These are phyloP conservation scores for Notarius quadriscutis DNA, from an alignment of 2,113 vertebrate species.

Conservation along the genomic window DNA sequence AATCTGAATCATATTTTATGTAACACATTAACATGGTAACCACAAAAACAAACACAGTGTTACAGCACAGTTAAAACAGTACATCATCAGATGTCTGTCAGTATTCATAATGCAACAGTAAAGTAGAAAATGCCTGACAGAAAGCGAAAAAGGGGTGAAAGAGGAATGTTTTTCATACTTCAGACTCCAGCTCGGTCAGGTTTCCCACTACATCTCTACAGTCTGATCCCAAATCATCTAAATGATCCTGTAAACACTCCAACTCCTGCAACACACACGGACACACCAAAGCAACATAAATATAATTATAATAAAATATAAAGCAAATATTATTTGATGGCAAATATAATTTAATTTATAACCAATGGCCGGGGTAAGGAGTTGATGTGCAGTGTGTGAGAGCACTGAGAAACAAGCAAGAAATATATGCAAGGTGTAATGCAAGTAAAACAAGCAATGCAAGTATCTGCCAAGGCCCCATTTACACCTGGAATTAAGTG, in stretches of 20 bases:
- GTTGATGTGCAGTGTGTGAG: background rate
- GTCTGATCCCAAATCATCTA: slow-evolving; percentile 85
- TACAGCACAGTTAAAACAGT: background rate
- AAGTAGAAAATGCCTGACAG: background rate
- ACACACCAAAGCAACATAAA: background rate
- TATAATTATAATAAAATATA: too few species aligned
- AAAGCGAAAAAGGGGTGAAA: background rate
- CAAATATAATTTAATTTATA: background rate
- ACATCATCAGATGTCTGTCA: background rate
- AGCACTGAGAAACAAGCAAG: background rate
- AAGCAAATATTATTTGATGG: background rate
- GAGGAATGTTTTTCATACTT: slow-evolving; percentile 71
- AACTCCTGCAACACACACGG: slow-evolving; percentile 77
- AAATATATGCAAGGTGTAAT: background rate
- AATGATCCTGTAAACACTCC: slow-evolving; percentile 94
- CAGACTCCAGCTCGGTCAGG: slow-evolving; percentile 92
- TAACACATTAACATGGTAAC: background rate
- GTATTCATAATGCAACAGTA: background rate
- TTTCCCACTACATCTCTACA: slow-evolving; percentile 95
- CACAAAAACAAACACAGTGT: background rate
- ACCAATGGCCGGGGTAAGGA: background rate
- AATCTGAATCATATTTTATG: slow-evolving; percentile 15
- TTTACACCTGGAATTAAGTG: background rate
- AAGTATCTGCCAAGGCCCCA: background rate
- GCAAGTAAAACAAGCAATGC: background rate